phyloP scores from a whole-genome alignment of 37 sponge, comb jelly and placozoan species.

The Sycon ciliatum region DNA sequence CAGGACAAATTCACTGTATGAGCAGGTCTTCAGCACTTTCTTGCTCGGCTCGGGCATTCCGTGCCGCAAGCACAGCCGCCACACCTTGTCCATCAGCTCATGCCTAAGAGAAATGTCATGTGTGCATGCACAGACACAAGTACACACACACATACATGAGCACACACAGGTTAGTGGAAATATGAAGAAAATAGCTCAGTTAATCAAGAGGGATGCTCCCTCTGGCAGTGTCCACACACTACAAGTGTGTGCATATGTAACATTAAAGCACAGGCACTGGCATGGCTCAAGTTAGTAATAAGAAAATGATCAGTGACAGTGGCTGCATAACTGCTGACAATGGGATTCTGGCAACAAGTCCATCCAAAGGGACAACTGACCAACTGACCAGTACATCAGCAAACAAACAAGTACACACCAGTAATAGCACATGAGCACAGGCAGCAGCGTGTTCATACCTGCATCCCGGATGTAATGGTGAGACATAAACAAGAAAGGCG shows the following conservation, averaged over 20 bases:
- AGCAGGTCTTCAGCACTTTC: no score
- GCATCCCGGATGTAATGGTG: slow-evolving; percentile 33
- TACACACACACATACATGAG: background rate
- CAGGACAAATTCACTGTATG: no score
- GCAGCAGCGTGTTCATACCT: slow-evolving; percentile 1
- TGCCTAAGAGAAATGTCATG: background rate
- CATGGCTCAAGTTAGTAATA: no score
- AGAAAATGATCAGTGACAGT: no score
- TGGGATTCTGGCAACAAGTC: no score
- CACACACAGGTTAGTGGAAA: no score
- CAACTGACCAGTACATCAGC: background rate
- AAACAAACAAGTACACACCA: background rate
- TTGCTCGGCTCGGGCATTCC: background rate
- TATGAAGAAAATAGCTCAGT: background rate
- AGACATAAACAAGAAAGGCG: slow-evolving; percentile 71
- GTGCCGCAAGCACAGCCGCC: background rate
- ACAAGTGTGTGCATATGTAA: no score
- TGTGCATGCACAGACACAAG: background rate
- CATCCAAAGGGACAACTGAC: no score
- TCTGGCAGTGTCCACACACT: no score
- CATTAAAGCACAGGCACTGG: no score
- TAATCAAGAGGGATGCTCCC: no score
- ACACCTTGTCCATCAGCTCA: background rate
- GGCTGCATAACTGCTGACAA: no score
- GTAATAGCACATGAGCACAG: background rate